These are phyloP conservation scores for Anorthoa munda DNA, from an alignment of 2,888 invertebrate genomes.

Conservation along the genomic window DNA sequence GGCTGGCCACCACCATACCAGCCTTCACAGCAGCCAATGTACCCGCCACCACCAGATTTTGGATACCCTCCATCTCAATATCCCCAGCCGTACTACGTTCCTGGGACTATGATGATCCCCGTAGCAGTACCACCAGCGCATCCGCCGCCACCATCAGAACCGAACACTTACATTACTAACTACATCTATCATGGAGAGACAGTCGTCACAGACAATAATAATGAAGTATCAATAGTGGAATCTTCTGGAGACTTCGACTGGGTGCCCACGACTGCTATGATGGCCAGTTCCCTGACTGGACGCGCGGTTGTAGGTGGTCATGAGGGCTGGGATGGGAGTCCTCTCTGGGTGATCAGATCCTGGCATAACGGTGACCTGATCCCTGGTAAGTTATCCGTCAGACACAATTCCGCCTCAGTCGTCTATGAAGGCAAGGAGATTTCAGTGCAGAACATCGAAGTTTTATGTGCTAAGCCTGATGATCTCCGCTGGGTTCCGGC, in stretches of 20 bases:
- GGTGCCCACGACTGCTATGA: slow-evolving; percentile 83
- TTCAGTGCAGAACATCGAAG: slow-evolving; percentile 86
- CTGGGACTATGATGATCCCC: slow-evolving; percentile 84
- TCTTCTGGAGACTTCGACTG: slow-evolving; percentile 85
- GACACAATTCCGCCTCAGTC: slow-evolving; percentile 85
- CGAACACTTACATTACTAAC: slow-evolving; percentile 84
- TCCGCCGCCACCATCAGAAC: slow-evolving; percentile 47
- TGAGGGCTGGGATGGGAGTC: slow-evolving; percentile 89
- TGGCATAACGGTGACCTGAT: slow-evolving; percentile 87
- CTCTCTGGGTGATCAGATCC: slow-evolving; percentile 87
- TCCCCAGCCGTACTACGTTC: slow-evolving; percentile 82
- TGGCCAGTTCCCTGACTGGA: slow-evolving; percentile 80
- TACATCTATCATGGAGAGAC: slow-evolving; percentile 85
- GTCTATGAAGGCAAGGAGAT: slow-evolving; percentile 85
- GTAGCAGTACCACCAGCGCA: slow-evolving; percentile 73
- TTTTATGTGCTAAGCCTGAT: slow-evolving; percentile 82
- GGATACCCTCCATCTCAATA: slow-evolving; percentile 67
- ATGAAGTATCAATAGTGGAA: slow-evolving; percentile 80
- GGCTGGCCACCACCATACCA: slow-evolving; percentile 53
- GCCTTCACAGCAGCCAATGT: slow-evolving; percentile 18
- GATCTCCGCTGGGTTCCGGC: slow-evolving; percentile 89
- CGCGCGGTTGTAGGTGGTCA: slow-evolving; percentile 87
- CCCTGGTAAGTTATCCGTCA: slow-evolving; percentile 87
- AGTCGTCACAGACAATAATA: slow-evolving; percentile 63
- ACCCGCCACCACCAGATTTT: slow-evolving; percentile 67